Base-by-base conservation (phyloP, 2,797 vertebrate species). In the Chromobotia macracanthus region DNA sequence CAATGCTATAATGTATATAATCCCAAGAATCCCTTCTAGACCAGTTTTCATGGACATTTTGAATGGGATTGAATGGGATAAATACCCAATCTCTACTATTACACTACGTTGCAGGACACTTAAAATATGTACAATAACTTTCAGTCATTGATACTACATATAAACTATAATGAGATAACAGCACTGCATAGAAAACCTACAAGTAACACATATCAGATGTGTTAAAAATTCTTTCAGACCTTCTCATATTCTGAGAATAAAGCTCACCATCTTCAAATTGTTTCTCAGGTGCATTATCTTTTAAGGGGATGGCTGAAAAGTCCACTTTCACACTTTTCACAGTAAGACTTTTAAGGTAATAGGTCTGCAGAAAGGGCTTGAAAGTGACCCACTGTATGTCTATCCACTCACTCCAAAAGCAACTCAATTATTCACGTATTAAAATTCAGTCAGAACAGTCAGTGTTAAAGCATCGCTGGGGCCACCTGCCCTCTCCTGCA, bases 271-370 rank as follows among this genome's bases (percentile, higher is more conserved):
- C 21, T 35, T n/a, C 64, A 46, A 41, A 38, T 21, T 51, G 58
- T 48, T 71, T 19, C 35, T 67, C n/a, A 61, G 73, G 50, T 8
- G 25, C 72, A 75, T 53, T 13, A 25, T 65, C n/a, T 55, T n/a
- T 25, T 15, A 65, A 53, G 46, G 28, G 51, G 38, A 25, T 31
- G 58, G 15, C 55, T 3, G 46, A 63, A 21, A 21, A 51, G 2
- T 13, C 8, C 46, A 19, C 11, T 21, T 63, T 63, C 11, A 56
- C 35, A 19, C n/a, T 48, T 41, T 81, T 23, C 16, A 60, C n/a
- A 84, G 81, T 81, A 70, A 76, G 58, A 75, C 81, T 87, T 87
- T 90, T 88, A 90, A 89, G 79, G 77, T 44, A 53, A 53, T 82
- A 80, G 79, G 61, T 75, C 50, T 68, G 72, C 46, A 18, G 51